Percentiles rank a stretch among this genome's conserved stretches.
phyloP scores from a whole-genome alignment of 1,140 invertebrate species.

The Caenorhabditis inopinata region DNA sequence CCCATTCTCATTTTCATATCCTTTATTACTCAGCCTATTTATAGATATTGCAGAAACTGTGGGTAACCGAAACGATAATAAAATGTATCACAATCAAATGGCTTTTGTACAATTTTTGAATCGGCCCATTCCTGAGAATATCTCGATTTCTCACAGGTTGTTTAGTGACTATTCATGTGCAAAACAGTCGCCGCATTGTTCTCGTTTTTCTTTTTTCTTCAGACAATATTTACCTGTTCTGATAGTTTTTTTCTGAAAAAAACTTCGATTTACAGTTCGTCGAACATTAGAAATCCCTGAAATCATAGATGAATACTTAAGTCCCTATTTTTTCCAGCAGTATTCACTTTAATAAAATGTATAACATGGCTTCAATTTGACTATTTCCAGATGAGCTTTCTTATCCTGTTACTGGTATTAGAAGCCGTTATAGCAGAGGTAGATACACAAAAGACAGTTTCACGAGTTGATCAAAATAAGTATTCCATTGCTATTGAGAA shows the following conservation, averaged over 20 bases:
- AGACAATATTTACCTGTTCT: no score
- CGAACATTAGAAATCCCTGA: no score
- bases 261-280: no score
- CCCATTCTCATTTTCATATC: not conserved
- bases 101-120: not conserved
- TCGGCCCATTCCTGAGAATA: not conserved
- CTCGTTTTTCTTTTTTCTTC: no score
- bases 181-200: no score
- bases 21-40: not conserved
- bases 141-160: not conserved
- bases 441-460: conserved; percentile 21
- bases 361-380: no score
- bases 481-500: conserved; percentile 36
- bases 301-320: no score
- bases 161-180: no score
- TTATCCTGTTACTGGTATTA: not conserved
- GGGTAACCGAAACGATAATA: not conserved
- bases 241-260: no score
- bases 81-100: not conserved
- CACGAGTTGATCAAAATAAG: conserved; percentile 19
- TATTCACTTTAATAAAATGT: no score
- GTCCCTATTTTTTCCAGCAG: no score
- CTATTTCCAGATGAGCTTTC: not conserved
- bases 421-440: not conserved
- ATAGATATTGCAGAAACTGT: not conserved